phyloP scores from a whole-genome alignment of 1,140 invertebrate genomes.

The Eufriesea mexicana region DNA sequence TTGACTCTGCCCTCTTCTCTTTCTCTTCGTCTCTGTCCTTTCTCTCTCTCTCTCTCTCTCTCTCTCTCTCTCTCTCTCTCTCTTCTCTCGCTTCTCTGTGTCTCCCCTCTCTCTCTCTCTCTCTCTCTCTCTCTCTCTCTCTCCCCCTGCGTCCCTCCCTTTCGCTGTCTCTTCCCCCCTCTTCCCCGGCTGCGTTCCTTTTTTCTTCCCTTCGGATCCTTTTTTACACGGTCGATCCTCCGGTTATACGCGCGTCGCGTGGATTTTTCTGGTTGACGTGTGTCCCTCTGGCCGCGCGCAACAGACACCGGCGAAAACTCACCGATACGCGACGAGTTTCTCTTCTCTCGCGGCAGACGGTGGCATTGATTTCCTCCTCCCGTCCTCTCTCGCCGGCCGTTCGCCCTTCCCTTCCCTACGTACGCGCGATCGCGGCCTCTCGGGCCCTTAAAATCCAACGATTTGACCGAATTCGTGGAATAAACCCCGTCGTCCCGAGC shows the following conservation, averaged over 20 bases:
- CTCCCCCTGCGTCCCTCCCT: neutral
- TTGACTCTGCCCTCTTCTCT: conserved; percentile 17
- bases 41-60: neutral
- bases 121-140: neutral
- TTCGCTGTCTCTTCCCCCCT: neutral
- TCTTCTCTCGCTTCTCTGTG: neutral
- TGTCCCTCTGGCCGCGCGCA: neutral
- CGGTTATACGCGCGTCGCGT: neutral
- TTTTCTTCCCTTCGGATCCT: neutral
- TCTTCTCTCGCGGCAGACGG: conserved; percentile 61
- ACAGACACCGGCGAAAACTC: conserved; percentile 51
- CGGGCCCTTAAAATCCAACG: neutral
- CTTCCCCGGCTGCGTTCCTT: neutral
- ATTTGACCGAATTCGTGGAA: neutral
- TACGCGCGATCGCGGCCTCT: conserved; percentile 31
- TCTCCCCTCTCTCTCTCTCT: neutral
- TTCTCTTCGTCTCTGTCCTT: too few species aligned
- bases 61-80: neutral
- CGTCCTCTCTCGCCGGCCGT: conserved; percentile 53
- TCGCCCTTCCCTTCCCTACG: conserved; percentile 52
- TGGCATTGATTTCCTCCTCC: conserved; percentile 72
- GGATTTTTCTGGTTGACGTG: conserved; percentile 7
- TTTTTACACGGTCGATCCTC: neutral
- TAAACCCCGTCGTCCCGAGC: too few species aligned
- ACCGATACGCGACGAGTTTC: conserved; percentile 44